These are phyloP conservation scores for human (Homo sapiens) DNA, from an alignment of 2,113 vertebrate species.

Conservation along the genomic window GRCh38 chr14:81367501-81368000, in stretches of 20 bases:
- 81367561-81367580: neutral
- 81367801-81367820: no score
- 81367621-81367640: neutral
- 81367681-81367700: neutral
- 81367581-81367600: neutral
- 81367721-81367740: neutral
- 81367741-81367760: neutral
- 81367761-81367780: neutral
- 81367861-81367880: neutral
- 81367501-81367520: neutral
- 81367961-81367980: neutral
- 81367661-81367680: neutral
- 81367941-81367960: neutral
- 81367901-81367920: neutral
- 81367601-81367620: neutral
- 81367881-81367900: neutral
- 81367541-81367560: neutral
- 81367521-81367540: neutral
- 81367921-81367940: neutral
- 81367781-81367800: neutral
- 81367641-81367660: neutral
- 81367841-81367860: neutral
- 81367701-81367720: neutral
- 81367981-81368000: neutral
- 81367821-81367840: neutral